A percentile compares a stretch with the other conserved stretches of the same genome.
phyloP scores from a whole-genome alignment of 2,113 vertebrate species.

The Perognathus longimembris region DNA sequence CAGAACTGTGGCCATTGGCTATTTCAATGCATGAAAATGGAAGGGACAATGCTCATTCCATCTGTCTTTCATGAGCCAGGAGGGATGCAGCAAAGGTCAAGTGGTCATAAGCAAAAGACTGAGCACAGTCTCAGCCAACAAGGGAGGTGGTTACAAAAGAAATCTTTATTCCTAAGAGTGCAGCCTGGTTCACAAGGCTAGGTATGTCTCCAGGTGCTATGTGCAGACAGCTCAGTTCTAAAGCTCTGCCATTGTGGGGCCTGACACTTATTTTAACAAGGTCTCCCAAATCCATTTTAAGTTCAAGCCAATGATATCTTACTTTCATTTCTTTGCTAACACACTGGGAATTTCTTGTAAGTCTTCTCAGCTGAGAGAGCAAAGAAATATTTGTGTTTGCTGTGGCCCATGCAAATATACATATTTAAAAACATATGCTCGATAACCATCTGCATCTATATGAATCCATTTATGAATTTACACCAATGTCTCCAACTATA shows the following conservation, averaged over 20 bases:
- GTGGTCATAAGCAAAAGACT: neutral
- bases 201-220: neutral
- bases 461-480: neutral
- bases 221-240: neutral
- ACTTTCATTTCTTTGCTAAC: neutral
- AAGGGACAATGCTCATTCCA: neutral
- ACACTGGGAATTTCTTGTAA: neutral
- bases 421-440: neutral
- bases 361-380: neutral
- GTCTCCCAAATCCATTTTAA: too few species aligned
- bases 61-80: neutral
- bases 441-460: neutral
- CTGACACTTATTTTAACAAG: neutral
- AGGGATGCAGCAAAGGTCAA: neutral
- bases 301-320: too few species aligned
- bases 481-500: neutral
- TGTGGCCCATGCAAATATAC: neutral
- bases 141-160: neutral
- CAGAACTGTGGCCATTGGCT: neutral
- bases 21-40: neutral
- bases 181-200: neutral
- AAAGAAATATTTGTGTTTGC: neutral
- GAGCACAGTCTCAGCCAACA: too few species aligned
- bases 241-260: neutral
- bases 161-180: neutral